phyloP scores from a whole-genome alignment of 2,797 vertebrate genomes.

The Hemibagrus guttatus region DNA sequence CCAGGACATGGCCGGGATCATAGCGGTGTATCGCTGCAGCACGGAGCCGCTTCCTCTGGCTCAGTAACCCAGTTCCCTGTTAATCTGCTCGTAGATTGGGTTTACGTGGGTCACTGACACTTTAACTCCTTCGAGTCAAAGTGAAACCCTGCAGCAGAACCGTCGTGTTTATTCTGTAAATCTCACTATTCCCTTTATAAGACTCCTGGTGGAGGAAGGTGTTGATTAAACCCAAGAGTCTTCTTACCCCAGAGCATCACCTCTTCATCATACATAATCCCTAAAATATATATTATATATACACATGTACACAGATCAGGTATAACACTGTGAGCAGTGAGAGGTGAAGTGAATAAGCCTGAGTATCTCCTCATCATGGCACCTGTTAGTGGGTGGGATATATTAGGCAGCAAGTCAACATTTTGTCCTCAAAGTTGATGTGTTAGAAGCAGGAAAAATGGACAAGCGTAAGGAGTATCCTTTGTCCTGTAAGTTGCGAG shows the following conservation, averaged over 20 bases:
- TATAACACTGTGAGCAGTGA: too few relatives aligned
- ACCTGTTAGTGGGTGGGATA: too few relatives aligned
- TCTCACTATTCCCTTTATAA: not conserved
- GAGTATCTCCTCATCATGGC: too few relatives aligned
- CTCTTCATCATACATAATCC: not conserved
- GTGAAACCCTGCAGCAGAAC: too few relatives aligned
- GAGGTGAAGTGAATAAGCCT: too few relatives aligned
- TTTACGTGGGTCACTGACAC: slow-evolving; percentile 21
- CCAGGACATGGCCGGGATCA: not conserved
- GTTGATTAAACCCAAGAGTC: slow-evolving; percentile 14
- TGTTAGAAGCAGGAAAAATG: too few relatives aligned
- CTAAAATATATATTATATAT: not conserved
- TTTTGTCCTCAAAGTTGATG: too few relatives aligned
- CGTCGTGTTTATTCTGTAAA: not conserved
- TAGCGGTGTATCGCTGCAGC: slow-evolving; percentile 35
- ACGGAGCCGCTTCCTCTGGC: slow-evolving; percentile 21
- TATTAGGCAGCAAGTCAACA: too few relatives aligned
- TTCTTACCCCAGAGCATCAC: not conserved
- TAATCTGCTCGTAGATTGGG: slow-evolving; percentile 43
- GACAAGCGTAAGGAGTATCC: too few relatives aligned
- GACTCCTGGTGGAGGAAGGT: not conserved
- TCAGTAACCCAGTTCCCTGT: slow-evolving; percentile 50
- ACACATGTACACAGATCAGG: too few relatives aligned
- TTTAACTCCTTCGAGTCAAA: slow-evolving; percentile 13
- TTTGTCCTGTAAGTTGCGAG: too few relatives aligned